phyloP scores from a whole-genome alignment of 2,888 invertebrate genomes.

The Drosophila sordidula region DNA sequence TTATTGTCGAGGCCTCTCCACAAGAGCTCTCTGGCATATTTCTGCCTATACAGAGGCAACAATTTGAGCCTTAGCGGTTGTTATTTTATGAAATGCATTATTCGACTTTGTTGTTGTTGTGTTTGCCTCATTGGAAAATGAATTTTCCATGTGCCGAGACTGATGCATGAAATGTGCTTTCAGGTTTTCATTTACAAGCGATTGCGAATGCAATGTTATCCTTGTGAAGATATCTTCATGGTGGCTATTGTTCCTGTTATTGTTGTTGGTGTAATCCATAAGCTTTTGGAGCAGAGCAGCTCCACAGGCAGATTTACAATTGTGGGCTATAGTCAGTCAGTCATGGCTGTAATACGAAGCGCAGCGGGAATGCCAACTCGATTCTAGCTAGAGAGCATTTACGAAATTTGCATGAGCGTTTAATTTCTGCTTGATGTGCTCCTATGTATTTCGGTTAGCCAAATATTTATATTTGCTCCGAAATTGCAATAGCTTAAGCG shows the following conservation, averaged over 20 bases:
- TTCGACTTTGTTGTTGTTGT: constrained; percentile 2
- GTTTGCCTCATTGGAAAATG: constrained; percentile 15
- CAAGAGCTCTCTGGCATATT: not conserved
- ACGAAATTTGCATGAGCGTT: constrained; percentile 50
- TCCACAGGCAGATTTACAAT: constrained; percentile 12
- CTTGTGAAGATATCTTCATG: constrained; percentile 17
- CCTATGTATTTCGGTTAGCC: constrained; percentile 40
- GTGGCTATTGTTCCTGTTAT: constrained; percentile 1
- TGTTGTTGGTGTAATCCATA: not conserved
- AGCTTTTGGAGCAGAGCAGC: constrained; percentile 22
- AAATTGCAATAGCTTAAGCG: constrained; percentile 42
- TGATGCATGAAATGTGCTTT: constrained; percentile 38
- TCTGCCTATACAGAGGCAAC: not conserved
- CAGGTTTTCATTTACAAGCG: constrained; percentile 22
- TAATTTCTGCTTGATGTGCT: constrained; percentile 47
- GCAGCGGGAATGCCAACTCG: not conserved
- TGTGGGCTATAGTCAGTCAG: constrained; percentile 3
- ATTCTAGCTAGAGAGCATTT: constrained; percentile 7
- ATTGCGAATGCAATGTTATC: constrained; percentile 20
- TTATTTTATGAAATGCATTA: constrained; percentile 25
- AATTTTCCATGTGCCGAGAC: constrained; percentile 11
- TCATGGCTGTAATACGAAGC: constrained; percentile 6
- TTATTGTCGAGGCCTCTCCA: not conserved
- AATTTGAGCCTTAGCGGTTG: constrained; percentile 5
- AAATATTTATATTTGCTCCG: constrained; percentile 47